Base-by-base conservation (phyloP, 2,888 invertebrate genomes). In the Callosobruchus maculatus region DNA sequence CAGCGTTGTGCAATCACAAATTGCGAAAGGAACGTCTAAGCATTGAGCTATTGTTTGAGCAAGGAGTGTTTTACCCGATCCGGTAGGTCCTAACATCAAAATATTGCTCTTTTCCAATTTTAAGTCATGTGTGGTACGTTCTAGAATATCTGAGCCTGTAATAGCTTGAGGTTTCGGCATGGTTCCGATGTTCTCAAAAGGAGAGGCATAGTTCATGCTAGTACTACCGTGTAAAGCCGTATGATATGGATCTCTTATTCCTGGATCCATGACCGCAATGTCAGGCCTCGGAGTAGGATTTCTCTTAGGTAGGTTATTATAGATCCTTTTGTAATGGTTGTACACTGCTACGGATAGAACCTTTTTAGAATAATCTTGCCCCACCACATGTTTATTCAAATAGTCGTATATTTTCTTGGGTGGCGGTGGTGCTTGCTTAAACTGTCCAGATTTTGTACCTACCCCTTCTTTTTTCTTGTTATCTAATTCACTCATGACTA, bases 41-140 rank as follows among this genome's bases (percentile, higher is more conserved):
- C 98, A 98, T 83, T 95, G 94, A 70, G 99, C 99, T 85, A 99
- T 95, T 49, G 98, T 98, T 88, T 99, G 98, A 7, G 99, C 99
- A 77, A 99, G 89, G 21, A 98, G 90, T 0, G 99, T 99, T 88
- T 99, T 99, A 88, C 97, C 99, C 83, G 97, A 97, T 72, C 99
- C 99, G 0, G 99, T 99, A 21, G 99, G 99, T 9, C 99, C 99
- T 72, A 99, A 89, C 84, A 99, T 91, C 22, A 99, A 90, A 73
- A 99, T 98, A 86, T 99, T 99, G 86, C 97, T 95, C 88, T 99
- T 99, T 86, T 99, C 99, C 76, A 99, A 88, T 80, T 94, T 91
- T 69, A 97, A 89, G 81, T 96, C 96, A 86, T 95, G 94, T 72
- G 92, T 91, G 77, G 93, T 92, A 71, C 93, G 90, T 81, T 97